Conservation (phyloP, 2,113 vertebrate species). For the Onychostoma macrolepis region DNA sequence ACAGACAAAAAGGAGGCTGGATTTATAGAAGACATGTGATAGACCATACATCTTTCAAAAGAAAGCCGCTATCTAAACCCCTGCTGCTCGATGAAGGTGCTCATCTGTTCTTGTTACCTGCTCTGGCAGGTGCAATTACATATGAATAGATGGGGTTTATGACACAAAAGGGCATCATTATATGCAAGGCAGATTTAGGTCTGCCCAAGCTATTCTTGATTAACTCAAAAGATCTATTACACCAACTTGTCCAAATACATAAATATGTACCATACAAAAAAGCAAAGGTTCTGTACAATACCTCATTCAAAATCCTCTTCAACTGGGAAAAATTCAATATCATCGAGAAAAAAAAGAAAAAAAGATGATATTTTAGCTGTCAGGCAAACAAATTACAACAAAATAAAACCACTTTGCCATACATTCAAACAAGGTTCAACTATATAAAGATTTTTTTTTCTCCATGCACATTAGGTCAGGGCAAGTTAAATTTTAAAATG, state of each 20-base stretch:
- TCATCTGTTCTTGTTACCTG: constrained; percentile 77
- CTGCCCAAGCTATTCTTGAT: not conserved
- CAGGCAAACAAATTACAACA: not conserved
- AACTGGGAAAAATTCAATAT: not conserved
- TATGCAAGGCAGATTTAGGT: not conserved
- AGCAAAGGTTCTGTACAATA: not conserved
- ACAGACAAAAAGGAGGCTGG: not conserved
- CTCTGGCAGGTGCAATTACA: constrained; percentile 70
- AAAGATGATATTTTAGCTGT: not conserved
- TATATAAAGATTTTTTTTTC: not conserved
- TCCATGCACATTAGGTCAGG: not conserved
- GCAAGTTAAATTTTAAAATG: not conserved
- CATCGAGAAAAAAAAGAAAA: not conserved
- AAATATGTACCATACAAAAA: not conserved
- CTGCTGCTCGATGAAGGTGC: constrained; percentile 60
- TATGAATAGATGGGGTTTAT: constrained; percentile 16
- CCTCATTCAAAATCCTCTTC: not conserved
- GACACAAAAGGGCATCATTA: constrained; percentile 49
- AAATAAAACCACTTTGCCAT: not conserved
- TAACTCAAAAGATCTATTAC: not conserved
- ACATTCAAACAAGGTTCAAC: not conserved
- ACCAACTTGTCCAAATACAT: not conserved
- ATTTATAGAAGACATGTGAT: constrained; percentile 43
- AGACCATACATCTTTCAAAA: constrained; percentile 68
- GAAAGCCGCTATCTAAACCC: constrained; percentile 62